A percentile compares a stretch with the other conserved stretches of the same genome.
These are phyloP conservation scores for Nysson spinosus DNA, from an alignment of 2,888 invertebrate species.

Conservation along the genomic window DNA sequence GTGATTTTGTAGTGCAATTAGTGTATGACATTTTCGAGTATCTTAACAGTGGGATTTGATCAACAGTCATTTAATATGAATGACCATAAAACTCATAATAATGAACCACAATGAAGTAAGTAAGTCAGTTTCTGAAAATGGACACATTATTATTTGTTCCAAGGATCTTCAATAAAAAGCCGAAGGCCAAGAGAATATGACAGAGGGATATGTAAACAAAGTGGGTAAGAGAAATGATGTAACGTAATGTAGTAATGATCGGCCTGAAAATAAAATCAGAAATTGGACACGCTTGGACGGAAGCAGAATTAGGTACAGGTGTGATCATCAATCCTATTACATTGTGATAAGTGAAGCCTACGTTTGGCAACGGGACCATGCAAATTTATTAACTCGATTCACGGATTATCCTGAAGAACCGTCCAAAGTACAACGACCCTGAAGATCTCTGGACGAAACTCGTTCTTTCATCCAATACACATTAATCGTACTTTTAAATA, in stretches of 20 bases:
- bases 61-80: too few species aligned
- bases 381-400: slow-evolving; percentile 32
- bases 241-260: slow-evolving; percentile 1
- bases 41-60: too few species aligned
- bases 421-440: background rate
- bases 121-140: too few species aligned
- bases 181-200: too few species aligned
- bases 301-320: slow-evolving; percentile 35
- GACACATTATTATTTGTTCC: too few species aligned
- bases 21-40: too few species aligned
- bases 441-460: background rate
- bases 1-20: too few species aligned
- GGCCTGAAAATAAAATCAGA: slow-evolving; percentile 15
- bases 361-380: slow-evolving; percentile 33
- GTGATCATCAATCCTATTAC: slow-evolving; percentile 44
- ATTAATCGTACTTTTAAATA: slow-evolving; percentile 14
- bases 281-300: slow-evolving; percentile 35
- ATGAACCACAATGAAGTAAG: too few species aligned
- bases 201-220: too few species aligned
- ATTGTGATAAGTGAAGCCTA: slow-evolving; percentile 37
- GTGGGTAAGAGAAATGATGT: too few species aligned
- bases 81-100: too few species aligned
- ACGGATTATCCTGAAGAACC: slow-evolving; percentile 10
- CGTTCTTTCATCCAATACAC: background rate
- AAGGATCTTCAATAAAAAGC: too few species aligned